A percentile compares a stretch with the other conserved stretches of the same genome.
phyloP scores from a whole-genome alignment of 2,113 vertebrate species.

The Marmota flaviventris region DNA sequence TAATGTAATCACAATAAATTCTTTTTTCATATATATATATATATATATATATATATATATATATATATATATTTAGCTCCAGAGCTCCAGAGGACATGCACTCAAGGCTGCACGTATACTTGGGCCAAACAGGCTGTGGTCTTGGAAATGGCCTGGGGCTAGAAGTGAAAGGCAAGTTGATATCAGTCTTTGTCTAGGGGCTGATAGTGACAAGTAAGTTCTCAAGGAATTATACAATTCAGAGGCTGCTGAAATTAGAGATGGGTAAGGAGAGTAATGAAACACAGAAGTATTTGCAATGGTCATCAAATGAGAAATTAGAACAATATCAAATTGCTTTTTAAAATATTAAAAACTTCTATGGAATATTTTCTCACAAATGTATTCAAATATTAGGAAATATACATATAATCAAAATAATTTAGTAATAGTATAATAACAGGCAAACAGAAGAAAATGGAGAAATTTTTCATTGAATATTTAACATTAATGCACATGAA shows the following conservation, averaged over 20 bases:
- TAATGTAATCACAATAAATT: not conserved
- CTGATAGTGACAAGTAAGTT: not conserved
- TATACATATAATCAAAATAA: not conserved
- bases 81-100: not conserved
- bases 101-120: not conserved
- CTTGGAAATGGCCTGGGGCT: not conserved
- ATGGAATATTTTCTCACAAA: not conserved
- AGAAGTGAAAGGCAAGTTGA: not conserved
- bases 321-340: not conserved
- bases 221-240: not conserved
- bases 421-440: not conserved
- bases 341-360: not conserved
- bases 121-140: rapidly evolving
- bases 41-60: too few species aligned
- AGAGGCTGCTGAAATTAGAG: not conserved
- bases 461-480: too few species aligned
- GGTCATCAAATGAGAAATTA: not conserved
- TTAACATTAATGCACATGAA: not conserved
- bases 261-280: not conserved
- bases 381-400: not conserved
- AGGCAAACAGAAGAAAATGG: not conserved
- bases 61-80: too few species aligned
- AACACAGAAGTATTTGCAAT: not conserved
- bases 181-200: not conserved
- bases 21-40: too few species aligned